Percentiles rank a stretch among this genome's conserved stretches.
Evolutionary conservation across 30 jellyfish, hydroid and myxozoan species (phyloP).

Genomic region (Euphysa ruthae): DNA sequence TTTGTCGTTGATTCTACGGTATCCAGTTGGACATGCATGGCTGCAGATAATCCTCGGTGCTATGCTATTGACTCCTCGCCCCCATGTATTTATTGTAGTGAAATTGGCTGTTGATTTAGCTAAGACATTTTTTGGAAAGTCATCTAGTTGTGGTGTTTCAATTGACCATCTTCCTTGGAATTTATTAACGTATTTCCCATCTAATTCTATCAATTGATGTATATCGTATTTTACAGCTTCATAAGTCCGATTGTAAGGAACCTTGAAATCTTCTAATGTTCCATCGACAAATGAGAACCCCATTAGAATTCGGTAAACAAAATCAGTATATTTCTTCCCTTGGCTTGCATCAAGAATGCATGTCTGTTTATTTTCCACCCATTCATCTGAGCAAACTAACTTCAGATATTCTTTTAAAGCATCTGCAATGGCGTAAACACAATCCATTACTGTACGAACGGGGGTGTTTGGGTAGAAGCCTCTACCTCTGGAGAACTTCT

Average conservation of each 20-base stretch:
- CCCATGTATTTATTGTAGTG: too few relatives aligned
- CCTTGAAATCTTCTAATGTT: slow-evolving; percentile 45
- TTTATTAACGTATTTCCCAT: neutral
- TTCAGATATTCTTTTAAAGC: slow-evolving; percentile 33
- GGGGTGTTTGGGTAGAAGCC: slow-evolving; percentile 89
- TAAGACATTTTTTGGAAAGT: slow-evolving; percentile 6
- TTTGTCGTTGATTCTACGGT: slow-evolving; percentile 1
- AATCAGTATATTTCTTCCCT: slow-evolving; percentile 1
- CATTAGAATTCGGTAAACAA: slow-evolving; percentile 5
- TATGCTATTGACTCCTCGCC: too few relatives aligned
- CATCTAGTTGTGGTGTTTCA: neutral
- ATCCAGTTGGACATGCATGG: slow-evolving; percentile 40
- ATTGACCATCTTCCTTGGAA: slow-evolving; percentile 9
- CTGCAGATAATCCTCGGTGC: slow-evolving; percentile 48
- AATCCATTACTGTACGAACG: slow-evolving; percentile 54
- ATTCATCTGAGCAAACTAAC: slow-evolving; percentile 10
- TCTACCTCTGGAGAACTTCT: slow-evolving; percentile 36
- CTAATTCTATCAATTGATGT: neutral
- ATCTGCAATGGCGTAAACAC: slow-evolving; percentile 51
- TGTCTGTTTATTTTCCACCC: neutral
- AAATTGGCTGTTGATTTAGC: slow-evolving; percentile 12
- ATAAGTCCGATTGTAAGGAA: slow-evolving; percentile 17
- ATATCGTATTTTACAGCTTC: slow-evolving; percentile 43
- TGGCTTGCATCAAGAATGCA: slow-evolving; percentile 22
- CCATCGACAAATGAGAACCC: slow-evolving; percentile 51